Base-by-base conservation (phyloP, 2,113 vertebrate genomes). In the Stigmatopora nigra region DNA sequence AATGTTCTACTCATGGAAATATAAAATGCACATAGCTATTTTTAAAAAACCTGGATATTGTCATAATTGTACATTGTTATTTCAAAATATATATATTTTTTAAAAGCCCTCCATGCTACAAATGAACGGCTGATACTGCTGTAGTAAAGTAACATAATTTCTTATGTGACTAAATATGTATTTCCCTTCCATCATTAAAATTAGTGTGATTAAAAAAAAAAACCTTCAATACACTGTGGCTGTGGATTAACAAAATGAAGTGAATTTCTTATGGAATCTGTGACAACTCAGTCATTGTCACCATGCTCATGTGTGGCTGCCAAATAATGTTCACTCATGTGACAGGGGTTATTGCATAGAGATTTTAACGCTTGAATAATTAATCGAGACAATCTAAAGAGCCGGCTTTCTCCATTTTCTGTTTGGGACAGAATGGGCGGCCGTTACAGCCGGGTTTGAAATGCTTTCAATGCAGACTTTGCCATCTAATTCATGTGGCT, bases 241-340 rank as follows among this genome's bases (percentile, higher is more conserved):
- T 22, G 13, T 66, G 78, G 82, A 76, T 81, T 82, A 58, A 64
- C 68, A 68, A 69, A 72, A 61, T 70, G 67, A 73, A 69, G 65
- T 22, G 66, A 72, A 69, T 73, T 75, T 84, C 75, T 70, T 71
- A 65, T 79, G 67, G 76, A 66, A 74, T 75, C 82, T 84, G 57
- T 75, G 80, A 81, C 84, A 83, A 72, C 76, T 82, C 82, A 69
- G 63, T 44, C 67, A 20, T 58, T 76, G 75, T 82, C 72, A 80
- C 77, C 83, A 82, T 80, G 66, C 70, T 78, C 79, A 84, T 86
- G 85, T 88, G 22, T 15, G 89, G 85, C 88, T 88, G 90, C 83
- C 91, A 90, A 91, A 92, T 91, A 87, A 90, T 90, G 87, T 88
- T 86, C 87, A 86, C 83, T 89, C 89, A 82, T 89, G 91, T 89